Evolutionary conservation across 2,888 invertebrate genomes (phyloP).

Genomic region (Hypomecis punctinalis): DNA sequence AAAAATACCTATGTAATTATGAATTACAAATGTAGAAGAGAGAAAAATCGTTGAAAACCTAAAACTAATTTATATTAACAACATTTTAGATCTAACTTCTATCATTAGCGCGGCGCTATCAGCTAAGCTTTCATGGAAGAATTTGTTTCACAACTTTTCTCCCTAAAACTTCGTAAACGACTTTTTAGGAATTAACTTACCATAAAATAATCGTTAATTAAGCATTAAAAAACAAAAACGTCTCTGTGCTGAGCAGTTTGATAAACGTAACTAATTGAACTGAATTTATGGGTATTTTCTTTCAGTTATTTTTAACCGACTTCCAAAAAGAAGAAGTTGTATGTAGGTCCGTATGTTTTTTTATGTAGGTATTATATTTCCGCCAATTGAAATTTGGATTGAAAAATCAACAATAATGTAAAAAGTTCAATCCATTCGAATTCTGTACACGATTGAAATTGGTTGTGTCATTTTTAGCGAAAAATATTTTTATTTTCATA

Average conservation of each 20-base stretch:
- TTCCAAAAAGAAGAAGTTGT: too few species aligned
- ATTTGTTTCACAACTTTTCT: slow-evolving; percentile 12
- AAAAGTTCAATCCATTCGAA: too few species aligned
- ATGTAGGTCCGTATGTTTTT: too few species aligned
- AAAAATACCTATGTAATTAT: too few species aligned
- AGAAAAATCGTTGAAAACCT: not conserved
- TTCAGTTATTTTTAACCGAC: not conserved
- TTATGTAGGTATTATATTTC: too few species aligned
- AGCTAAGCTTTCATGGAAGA: slow-evolving; percentile 7
- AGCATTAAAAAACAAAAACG: slow-evolving; percentile 7
- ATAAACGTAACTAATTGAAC: not conserved
- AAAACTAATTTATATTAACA: slow-evolving; percentile 14
- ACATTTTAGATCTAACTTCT: slow-evolving; percentile 13
- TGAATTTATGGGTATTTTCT: not conserved
- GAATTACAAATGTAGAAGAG: too few species aligned
- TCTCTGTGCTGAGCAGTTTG: slow-evolving; percentile 5
- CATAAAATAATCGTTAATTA: slow-evolving; percentile 23
- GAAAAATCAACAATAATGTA: too few species aligned
- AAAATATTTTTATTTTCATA: too few species aligned
- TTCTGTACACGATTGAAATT: too few species aligned
- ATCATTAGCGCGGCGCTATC: slow-evolving; percentile 22
- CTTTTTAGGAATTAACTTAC: slow-evolving; percentile 19
- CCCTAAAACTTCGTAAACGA: slow-evolving; percentile 19
- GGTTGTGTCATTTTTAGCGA: too few species aligned
- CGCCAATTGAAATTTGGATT: too few species aligned